These are phyloP conservation scores for Podabrus alpinus DNA, from an alignment of 2,888 invertebrate species.

Conservation along the genomic window DNA sequence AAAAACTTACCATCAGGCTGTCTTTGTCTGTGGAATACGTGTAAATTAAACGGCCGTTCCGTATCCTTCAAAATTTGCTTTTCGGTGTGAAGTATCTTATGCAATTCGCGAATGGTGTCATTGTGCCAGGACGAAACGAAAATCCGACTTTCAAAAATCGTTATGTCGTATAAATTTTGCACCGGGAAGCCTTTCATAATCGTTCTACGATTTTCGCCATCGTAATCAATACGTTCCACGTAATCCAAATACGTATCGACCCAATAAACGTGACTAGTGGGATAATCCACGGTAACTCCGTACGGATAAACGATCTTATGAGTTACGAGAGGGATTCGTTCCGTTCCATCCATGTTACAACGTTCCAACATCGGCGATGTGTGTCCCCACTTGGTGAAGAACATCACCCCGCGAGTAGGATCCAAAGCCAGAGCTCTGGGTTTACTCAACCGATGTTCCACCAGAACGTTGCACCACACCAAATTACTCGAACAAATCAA, in stretches of 20 bases:
- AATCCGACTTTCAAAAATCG: constrained; percentile 73
- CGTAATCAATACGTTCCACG: constrained; percentile 78
- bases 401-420: constrained; percentile 74
- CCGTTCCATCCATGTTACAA: constrained; percentile 68
- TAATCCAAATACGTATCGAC: constrained; percentile 80
- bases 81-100: constrained; percentile 61
- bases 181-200: constrained; percentile 61
- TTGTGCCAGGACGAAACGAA: constrained; percentile 76
- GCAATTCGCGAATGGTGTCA: constrained; percentile 64
- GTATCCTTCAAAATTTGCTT: constrained; percentile 58
- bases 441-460: constrained; percentile 69
- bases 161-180: constrained; percentile 70
- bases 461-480: constrained; percentile 69
- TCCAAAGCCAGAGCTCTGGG: constrained; percentile 79
- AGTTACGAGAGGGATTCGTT: constrained; percentile 63
- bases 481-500: constrained; percentile 70
- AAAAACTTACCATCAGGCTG: constrained; percentile 70
- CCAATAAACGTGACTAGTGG: constrained; percentile 76
- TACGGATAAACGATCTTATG: constrained; percentile 78
- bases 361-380: constrained; percentile 66
- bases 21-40: constrained; percentile 75
- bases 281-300: constrained; percentile 73
- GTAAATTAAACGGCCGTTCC: constrained; percentile 66
- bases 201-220: constrained; percentile 69
- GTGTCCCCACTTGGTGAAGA: constrained; percentile 77